These are phyloP conservation scores for Hyppa rectilinea DNA, from an alignment of 2,888 invertebrate genomes.

Conservation along the genomic window DNA sequence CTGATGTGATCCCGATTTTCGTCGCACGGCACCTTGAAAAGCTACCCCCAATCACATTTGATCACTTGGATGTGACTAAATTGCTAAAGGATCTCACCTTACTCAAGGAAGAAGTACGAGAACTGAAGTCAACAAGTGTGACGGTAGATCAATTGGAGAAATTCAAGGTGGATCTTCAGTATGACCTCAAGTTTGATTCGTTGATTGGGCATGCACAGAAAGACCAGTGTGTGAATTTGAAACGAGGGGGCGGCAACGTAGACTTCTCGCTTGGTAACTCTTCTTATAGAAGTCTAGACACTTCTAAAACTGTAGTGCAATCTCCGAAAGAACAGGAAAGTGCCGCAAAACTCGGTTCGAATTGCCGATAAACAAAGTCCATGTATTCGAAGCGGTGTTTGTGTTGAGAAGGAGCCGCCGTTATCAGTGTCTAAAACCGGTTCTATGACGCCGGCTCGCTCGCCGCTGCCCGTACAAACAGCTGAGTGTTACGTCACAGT, in stretches of 20 bases:
- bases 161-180: constrained; percentile 1
- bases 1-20: constrained; percentile 2
- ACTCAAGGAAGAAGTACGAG: background rate
- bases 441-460: background rate
- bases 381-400: background rate
- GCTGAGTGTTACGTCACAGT: constrained; percentile 2
- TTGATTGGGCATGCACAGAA: background rate
- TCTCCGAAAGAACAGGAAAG: background rate
- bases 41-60: too few species aligned
- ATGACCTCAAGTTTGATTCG: too few species aligned
- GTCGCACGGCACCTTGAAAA: background rate
- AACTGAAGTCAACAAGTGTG: background rate
- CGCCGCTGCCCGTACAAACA: background rate
- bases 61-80: constrained; percentile 1
- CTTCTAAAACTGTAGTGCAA: background rate
- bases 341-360: background rate
- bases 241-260: background rate
- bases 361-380: background rate
- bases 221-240: constrained; percentile 4
- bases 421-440: background rate
- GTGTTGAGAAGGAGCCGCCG: constrained; percentile 1
- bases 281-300: background rate
- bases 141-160: constrained; percentile 5
- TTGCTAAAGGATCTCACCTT: background rate
- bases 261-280: background rate